These are phyloP conservation scores for Raja brachyura DNA, from an alignment of 2,113 vertebrate species.

Conservation along the genomic window DNA sequence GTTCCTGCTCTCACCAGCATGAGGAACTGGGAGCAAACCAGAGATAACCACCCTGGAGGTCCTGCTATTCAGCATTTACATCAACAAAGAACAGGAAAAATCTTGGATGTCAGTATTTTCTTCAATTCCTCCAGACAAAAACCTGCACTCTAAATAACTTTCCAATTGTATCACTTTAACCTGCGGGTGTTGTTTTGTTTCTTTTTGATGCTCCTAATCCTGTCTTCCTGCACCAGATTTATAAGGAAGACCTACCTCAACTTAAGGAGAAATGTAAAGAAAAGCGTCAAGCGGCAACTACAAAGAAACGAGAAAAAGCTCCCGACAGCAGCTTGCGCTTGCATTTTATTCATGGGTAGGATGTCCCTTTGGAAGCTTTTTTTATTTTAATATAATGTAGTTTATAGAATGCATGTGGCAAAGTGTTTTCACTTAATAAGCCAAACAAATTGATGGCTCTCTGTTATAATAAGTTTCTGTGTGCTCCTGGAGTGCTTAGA, in stretches of 20 bases:
- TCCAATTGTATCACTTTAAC: background rate
- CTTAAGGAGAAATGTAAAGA: constrained; percentile 97
- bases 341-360: constrained; percentile 94
- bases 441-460: background rate
- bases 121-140: background rate
- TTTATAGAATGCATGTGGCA: background rate
- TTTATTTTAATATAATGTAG: background rate
- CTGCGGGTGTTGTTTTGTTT: background rate
- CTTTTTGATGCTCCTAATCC: background rate
- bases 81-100: no score
- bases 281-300: constrained; percentile 74
- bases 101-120: background rate
- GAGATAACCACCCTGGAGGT: no score
- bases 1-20: no score
- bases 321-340: constrained; percentile 81
- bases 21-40: no score
- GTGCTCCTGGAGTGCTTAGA: background rate
- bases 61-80: background rate
- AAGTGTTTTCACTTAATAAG: background rate
- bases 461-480: background rate
- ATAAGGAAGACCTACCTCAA: constrained; percentile 99
- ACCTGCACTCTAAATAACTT: background rate
- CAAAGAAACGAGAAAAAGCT: constrained; percentile 80
- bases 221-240: constrained; percentile 67
- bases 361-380: background rate